Percentiles rank a stretch among this genome's conserved stretches.
phyloP scores from a whole-genome alignment of 2,113 vertebrate species.

The Lasiurus borealis region DNA sequence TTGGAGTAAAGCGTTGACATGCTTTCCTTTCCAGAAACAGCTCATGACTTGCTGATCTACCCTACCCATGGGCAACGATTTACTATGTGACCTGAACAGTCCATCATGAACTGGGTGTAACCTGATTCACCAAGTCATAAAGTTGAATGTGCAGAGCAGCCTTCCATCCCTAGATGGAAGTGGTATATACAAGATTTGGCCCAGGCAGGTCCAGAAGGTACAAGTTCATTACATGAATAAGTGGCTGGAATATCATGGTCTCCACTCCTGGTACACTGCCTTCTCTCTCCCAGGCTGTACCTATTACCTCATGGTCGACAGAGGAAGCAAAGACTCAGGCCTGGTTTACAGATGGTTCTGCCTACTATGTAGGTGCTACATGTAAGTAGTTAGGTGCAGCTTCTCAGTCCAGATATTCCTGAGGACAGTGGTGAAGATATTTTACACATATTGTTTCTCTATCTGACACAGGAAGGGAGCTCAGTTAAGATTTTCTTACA shows the following conservation, averaged over 20 bases:
- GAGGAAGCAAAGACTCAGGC: not conserved
- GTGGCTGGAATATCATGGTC: not conserved
- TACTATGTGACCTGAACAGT: not conserved
- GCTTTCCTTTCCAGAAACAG: not conserved
- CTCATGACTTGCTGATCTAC: not conserved
- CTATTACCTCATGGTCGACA: not conserved
- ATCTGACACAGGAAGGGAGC: not conserved
- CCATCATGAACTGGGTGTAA: not conserved
- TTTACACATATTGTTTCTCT: not conserved
- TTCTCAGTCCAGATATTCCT: not conserved
- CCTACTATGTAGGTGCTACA: not conserved
- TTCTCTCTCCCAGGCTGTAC: not conserved
- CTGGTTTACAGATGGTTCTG: not conserved
- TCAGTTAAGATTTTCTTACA: not conserved
- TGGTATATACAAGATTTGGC: not conserved
- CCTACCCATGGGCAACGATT: not conserved
- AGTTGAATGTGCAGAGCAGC: not conserved
- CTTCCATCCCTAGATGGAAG: not conserved
- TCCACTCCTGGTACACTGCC: too few relatives aligned
- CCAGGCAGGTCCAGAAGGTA: not conserved
- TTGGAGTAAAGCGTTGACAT: not conserved
- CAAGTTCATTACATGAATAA: not conserved
- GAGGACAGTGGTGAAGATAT: not conserved
- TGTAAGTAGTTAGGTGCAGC: not conserved
- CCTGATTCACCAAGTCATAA: not conserved